Evolutionary conservation across 2,888 invertebrate genomes (phyloP).

Genomic region (Amphipyra berbera): DNA sequence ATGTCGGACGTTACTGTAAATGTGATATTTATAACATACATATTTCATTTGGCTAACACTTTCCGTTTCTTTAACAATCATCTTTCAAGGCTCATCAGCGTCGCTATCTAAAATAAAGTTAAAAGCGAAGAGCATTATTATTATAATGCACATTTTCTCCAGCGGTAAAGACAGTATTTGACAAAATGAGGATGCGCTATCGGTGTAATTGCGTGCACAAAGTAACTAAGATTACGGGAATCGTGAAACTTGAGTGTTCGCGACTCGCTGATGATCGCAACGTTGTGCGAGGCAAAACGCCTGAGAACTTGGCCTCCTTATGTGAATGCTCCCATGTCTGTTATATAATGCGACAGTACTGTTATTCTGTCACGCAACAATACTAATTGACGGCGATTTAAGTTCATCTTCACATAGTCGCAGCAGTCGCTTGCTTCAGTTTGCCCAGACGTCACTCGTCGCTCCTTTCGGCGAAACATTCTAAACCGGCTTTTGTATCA

Average conservation of each 20-base stretch:
- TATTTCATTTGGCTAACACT: too few species aligned
- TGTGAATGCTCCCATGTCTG: conserved; percentile 81
- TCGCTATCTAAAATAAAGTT: neutral
- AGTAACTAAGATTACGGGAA: conserved; percentile 75
- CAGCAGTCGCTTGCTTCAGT: conserved; percentile 34
- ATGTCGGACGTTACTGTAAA: too few species aligned
- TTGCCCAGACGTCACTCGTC: conserved; percentile 46
- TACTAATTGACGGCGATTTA: conserved; percentile 74
- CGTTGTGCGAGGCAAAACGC: conserved; percentile 62
- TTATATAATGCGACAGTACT: conserved; percentile 79
- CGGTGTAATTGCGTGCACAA: conserved; percentile 73
- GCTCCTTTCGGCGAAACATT: conserved; percentile 71
- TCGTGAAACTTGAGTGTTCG: conserved; percentile 67
- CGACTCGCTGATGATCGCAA: conserved; percentile 72
- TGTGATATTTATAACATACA: too few species aligned
- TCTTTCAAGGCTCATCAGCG: too few species aligned
- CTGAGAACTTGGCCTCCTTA: conserved; percentile 79
- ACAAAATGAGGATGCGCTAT: conserved; percentile 66
- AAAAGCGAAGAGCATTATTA: too few species aligned
- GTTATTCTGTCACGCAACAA: conserved; percentile 83
- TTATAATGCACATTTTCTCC: conserved; percentile 26
- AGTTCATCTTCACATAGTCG: conserved; percentile 62
- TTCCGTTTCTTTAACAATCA: too few species aligned
- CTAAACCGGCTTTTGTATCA: conserved; percentile 76
- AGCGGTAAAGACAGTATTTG: conserved; percentile 43